Percentiles rank a stretch among this genome's conserved stretches.
Conservation (phyloP, 2,888 invertebrate species). For the Lypha dubia region DNA sequence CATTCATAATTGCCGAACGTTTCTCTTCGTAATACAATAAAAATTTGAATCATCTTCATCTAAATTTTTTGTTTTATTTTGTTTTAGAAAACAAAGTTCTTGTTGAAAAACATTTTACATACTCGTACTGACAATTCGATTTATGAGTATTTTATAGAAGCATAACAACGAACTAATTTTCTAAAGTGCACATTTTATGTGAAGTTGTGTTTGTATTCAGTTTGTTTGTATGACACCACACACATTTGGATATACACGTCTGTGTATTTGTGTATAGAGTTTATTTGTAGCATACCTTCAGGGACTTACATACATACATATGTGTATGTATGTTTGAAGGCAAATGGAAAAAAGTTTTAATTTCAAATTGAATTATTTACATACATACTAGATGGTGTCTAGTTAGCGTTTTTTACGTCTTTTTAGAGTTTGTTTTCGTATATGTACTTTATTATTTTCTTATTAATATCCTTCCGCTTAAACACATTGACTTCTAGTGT, state of each 20-base stretch:
- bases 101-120: too few relatives aligned
- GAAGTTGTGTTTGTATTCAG: too few relatives aligned
- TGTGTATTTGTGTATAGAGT: background rate
- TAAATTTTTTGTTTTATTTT: too few relatives aligned
- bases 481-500: background rate
- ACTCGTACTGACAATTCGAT: background rate
- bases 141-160: background rate
- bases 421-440: background rate
- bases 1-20: too few relatives aligned
- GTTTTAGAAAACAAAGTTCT: too few relatives aligned
- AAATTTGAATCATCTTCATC: too few relatives aligned
- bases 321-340: too few relatives aligned
- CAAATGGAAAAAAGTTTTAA: background rate
- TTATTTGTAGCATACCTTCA: background rate
- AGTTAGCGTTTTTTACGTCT: background rate
- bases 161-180: background rate
- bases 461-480: background rate
- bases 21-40: too few relatives aligned
- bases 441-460: background rate
- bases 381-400: background rate
- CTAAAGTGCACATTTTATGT: background rate
- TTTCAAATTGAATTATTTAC: background rate
- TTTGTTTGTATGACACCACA: background rate
- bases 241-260: background rate
- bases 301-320: too few relatives aligned